Evolutionary conservation across 2,113 vertebrate genomes (phyloP).

Genomic region (Cichladusa arquata): DNA sequence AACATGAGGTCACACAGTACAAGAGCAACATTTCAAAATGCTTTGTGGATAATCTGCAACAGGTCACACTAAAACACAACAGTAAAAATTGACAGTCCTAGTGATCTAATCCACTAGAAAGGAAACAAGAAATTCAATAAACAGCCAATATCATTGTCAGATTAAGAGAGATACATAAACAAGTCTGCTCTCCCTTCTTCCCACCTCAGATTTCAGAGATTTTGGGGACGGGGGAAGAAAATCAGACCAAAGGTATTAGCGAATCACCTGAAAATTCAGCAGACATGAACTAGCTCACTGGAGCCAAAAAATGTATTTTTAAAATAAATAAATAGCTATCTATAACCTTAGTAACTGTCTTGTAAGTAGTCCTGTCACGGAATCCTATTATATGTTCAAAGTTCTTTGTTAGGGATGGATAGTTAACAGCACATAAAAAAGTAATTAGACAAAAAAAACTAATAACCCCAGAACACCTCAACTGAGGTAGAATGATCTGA

Average conservation of each 20-base stretch:
- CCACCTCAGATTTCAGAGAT: fast-evolving
- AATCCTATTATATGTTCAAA: background rate
- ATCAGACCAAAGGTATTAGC: background rate
- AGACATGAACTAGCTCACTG: background rate
- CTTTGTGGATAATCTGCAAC: background rate
- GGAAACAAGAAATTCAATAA: background rate
- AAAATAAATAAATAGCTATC: background rate
- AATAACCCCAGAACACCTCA: background rate
- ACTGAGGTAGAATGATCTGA: background rate
- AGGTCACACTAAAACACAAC: background rate
- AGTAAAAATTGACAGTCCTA: background rate
- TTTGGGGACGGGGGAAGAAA: fast-evolving
- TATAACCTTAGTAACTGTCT: background rate
- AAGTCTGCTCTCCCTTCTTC: background rate
- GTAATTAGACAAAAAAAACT: background rate
- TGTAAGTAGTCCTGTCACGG: background rate
- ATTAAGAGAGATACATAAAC: background rate
- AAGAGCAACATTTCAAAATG: background rate
- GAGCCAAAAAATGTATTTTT: background rate
- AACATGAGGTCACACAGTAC: background rate
- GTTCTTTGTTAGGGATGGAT: background rate
- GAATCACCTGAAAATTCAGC: background rate
- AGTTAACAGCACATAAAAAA: background rate
- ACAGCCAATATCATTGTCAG: background rate
- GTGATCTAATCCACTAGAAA: background rate